A percentile compares a stretch with the other conserved stretches of the same genome.
Evolutionary conservation across 2,888 invertebrate species (phyloP).

Genomic region (Argyresthia goedartella): DNA sequence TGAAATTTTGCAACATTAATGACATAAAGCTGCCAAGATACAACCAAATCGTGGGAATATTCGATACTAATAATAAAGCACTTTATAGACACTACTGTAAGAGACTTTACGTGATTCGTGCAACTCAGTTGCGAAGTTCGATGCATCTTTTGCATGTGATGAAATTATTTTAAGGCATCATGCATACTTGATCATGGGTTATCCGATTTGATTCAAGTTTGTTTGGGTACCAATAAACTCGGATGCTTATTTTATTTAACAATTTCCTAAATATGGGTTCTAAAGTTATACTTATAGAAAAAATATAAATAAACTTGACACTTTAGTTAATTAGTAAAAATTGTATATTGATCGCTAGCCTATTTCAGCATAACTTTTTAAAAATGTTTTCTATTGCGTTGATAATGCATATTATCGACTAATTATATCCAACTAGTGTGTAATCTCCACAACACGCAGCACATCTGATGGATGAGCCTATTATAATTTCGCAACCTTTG

Average conservation of each 20-base stretch:
- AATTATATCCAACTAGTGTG: background rate
- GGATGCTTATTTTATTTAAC: too few relatives aligned
- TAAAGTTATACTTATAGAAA: too few relatives aligned
- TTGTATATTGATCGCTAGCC: too few relatives aligned
- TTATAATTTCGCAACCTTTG: background rate
- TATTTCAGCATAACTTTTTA: too few relatives aligned
- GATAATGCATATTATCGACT: background rate
- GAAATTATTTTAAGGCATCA: background rate
- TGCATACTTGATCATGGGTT: background rate
- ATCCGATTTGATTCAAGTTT: too few relatives aligned
- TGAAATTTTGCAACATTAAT: too few relatives aligned
- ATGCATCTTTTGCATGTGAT: background rate
- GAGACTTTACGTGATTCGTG: background rate
- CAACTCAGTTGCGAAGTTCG: background rate
- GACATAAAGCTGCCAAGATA: too few relatives aligned
- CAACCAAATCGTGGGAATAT: conserved; percentile 3
- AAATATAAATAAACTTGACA: too few relatives aligned
- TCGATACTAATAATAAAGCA: background rate
- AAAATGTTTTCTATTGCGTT: too few relatives aligned
- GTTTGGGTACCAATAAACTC: too few relatives aligned
- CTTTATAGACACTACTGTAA: background rate
- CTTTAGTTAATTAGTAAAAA: too few relatives aligned
- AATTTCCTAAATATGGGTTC: too few relatives aligned
- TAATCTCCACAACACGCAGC: background rate
- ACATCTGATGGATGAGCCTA: background rate